Evolutionary conservation across 2,113 vertebrate species (phyloP).

Genomic region (Ariopsis seemanni): DNA sequence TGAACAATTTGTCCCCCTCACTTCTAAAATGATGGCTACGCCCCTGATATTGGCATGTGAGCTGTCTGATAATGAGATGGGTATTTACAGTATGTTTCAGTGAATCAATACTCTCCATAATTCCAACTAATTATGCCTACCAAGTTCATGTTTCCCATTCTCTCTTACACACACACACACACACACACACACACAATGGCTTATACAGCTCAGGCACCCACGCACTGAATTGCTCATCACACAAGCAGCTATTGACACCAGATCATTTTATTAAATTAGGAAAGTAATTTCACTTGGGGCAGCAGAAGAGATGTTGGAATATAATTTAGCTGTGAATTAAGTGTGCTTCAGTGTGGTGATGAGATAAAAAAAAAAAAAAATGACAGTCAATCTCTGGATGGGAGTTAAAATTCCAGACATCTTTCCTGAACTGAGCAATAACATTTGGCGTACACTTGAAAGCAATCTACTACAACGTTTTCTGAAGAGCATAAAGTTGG

Average conservation of each 20-base stretch:
- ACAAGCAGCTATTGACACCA: slow-evolving; percentile 21
- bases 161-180: not conserved
- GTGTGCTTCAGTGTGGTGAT: slow-evolving; percentile 4
- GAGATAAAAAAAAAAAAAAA: not conserved
- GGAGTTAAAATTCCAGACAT: slow-evolving; percentile 9
- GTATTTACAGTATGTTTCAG: not conserved
- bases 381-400: not conserved
- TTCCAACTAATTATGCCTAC: not conserved
- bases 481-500: not conserved
- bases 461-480: not conserved
- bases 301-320: not conserved
- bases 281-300: slow-evolving; percentile 7
- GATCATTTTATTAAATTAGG: slow-evolving; percentile 10
- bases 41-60: not conserved
- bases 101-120: slow-evolving; percentile 19
- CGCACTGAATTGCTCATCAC: slow-evolving; percentile 14
- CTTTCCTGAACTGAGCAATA: not conserved
- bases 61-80: slow-evolving; percentile 28
- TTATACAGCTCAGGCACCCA: slow-evolving; percentile 4
- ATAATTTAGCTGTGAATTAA: slow-evolving; percentile 8
- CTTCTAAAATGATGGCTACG: too few relatives aligned
- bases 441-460: not conserved
- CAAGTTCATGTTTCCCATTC: slow-evolving; percentile 4
- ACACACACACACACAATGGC: not conserved
- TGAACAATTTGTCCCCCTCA: too few relatives aligned